Conservation (phyloP, 2,888 invertebrate genomes). For the Seira sanloemensis region DNA sequence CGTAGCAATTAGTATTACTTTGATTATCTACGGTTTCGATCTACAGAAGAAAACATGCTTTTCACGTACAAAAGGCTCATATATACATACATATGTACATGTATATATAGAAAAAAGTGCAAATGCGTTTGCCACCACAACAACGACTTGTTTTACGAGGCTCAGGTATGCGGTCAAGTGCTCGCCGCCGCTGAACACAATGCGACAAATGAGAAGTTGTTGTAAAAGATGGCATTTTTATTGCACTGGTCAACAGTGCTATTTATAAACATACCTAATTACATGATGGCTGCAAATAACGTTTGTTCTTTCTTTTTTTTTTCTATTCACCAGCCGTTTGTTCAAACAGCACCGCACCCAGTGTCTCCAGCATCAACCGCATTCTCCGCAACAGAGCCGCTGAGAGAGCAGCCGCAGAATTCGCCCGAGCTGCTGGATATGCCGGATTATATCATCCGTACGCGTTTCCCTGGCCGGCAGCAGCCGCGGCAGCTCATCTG, state of each 20-base stretch:
- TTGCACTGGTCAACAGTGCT: not conserved
- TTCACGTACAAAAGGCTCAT: not conserved
- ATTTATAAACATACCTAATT: too few relatives aligned
- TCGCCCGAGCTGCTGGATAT: slow-evolving; percentile 93
- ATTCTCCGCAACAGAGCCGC: slow-evolving; percentile 97
- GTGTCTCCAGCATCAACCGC: slow-evolving; percentile 97
- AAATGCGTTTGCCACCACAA: not conserved
- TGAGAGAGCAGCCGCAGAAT: slow-evolving; percentile 96
- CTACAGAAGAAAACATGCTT: slow-evolving; percentile 1
- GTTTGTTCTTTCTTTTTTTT: not conserved
- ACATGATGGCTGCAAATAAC: not conserved
- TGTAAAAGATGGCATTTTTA: slow-evolving; percentile 5
- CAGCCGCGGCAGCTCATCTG: slow-evolving; percentile 76
- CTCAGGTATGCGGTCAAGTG: not conserved
- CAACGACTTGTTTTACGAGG: not conserved
- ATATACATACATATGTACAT: not conserved
- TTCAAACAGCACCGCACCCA: slow-evolving; percentile 95
- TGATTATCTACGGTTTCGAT: slow-evolving; percentile 38
- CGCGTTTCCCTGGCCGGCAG: slow-evolving; percentile 77
- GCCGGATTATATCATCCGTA: slow-evolving; percentile 89
- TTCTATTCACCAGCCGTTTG: slow-evolving; percentile 86
- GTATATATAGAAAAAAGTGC: not conserved
- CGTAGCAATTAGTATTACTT: slow-evolving; percentile 56
- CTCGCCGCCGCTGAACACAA: not conserved
- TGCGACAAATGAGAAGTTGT: not conserved